Conservation (phyloP, 2,113 vertebrate species). For the Plecturocebus donacophilus region DNA sequence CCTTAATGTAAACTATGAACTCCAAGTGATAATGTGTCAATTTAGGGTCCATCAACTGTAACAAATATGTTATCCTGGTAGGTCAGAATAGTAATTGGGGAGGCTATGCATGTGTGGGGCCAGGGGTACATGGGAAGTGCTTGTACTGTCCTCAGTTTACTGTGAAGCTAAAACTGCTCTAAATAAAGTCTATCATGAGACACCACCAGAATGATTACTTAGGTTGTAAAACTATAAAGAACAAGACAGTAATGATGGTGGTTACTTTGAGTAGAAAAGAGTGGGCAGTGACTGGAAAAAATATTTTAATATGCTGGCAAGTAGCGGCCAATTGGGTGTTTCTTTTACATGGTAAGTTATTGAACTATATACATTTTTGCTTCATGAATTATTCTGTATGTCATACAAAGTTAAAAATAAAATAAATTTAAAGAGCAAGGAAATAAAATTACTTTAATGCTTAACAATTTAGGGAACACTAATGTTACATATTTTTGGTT, state of each 20-base stretch:
- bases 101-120: background rate
- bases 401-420: background rate
- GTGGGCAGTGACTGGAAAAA: background rate
- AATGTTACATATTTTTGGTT: background rate
- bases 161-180: background rate
- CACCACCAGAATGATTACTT: background rate
- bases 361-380: background rate
- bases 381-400: background rate
- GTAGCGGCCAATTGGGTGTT: background rate
- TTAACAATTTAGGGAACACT: background rate
- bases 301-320: background rate
- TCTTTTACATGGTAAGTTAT: background rate
- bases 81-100: background rate
- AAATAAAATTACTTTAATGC: background rate
- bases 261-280: background rate
- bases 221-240: background rate
- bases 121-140: background rate
- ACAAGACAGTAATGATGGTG: background rate
- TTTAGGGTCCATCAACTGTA: background rate
- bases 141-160: background rate
- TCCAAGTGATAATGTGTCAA: background rate
- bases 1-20: background rate
- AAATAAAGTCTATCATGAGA: background rate
- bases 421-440: background rate
- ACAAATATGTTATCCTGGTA: background rate